Evolutionary conservation across 2,113 vertebrate genomes (phyloP).

Genomic region (Camelus bactrianus): DNA sequence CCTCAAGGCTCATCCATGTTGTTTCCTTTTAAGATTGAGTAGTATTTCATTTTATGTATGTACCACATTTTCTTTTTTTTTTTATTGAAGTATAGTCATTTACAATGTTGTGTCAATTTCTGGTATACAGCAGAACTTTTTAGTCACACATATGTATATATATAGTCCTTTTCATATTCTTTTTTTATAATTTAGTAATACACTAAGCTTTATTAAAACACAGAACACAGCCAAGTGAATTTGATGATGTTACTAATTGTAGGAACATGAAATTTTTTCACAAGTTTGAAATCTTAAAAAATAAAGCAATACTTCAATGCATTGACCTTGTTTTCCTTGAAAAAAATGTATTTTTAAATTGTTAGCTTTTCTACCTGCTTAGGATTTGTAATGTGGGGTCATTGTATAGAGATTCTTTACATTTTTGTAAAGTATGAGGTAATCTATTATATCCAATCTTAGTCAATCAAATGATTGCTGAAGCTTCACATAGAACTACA

Average conservation of each 20-base stretch:
- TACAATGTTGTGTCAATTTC: too few relatives aligned
- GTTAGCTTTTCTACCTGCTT: not conserved
- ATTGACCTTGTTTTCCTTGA: conserved; percentile 65
- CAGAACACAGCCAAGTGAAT: conserved; percentile 78
- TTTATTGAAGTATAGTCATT: too few relatives aligned
- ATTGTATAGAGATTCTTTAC: not conserved
- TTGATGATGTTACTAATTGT: conserved; percentile 70
- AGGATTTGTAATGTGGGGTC: not conserved
- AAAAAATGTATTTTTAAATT: conserved; percentile 63
- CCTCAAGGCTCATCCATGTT: not conserved
- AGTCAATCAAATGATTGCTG: not conserved
- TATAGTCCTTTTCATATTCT: too few relatives aligned
- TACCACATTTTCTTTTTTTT: not conserved
- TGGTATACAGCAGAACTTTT: too few relatives aligned
- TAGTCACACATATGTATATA: too few relatives aligned
- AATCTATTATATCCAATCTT: not conserved
- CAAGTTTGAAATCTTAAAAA: conserved; percentile 72
- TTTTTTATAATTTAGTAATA: conserved; percentile 75
- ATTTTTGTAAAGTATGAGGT: conserved; percentile 52
- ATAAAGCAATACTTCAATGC: conserved; percentile 67
- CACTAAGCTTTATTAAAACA: conserved; percentile 80
- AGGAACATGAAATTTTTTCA: conserved; percentile 75
- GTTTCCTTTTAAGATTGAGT: not conserved
- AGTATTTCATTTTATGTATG: not conserved
- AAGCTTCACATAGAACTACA: not conserved